A percentile compares a stretch with the other conserved stretches of the same genome.
These are phyloP conservation scores for Dryadula phaetusa DNA, from an alignment of 2,888 invertebrate genomes.

Conservation along the genomic window DNA sequence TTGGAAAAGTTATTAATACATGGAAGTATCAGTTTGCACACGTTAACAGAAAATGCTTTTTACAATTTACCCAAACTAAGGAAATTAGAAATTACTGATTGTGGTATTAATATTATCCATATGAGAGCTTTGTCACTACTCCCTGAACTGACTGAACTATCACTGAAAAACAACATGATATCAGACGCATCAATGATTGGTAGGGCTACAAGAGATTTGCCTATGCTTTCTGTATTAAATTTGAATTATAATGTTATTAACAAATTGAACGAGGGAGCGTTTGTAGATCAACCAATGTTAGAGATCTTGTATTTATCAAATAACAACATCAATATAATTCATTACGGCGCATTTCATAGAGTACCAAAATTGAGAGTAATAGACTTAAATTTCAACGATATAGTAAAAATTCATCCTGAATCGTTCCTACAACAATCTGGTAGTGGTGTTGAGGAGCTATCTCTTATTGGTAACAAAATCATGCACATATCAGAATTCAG, in stretches of 20 bases:
- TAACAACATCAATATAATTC: constrained; percentile 90
- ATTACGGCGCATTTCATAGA: constrained; percentile 92
- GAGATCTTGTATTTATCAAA: constrained; percentile 87
- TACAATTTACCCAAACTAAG: constrained; percentile 87
- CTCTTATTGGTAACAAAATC: constrained; percentile 90
- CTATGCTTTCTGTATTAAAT: constrained; percentile 87
- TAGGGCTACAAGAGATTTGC: constrained; percentile 89
- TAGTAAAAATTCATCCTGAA: constrained; percentile 91
- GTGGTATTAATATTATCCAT: constrained; percentile 91
- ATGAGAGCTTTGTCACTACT: constrained; percentile 89
- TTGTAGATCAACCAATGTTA: constrained; percentile 90
- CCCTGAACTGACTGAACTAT: constrained; percentile 88
- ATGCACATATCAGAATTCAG: constrained; percentile 89
- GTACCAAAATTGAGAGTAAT: constrained; percentile 89
- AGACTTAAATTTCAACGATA: constrained; percentile 90
- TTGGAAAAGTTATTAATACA: constrained; percentile 90
- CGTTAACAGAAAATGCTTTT: constrained; percentile 89
- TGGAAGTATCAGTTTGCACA: constrained; percentile 86
- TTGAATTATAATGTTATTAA: constrained; percentile 89
- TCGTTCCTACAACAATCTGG: constrained; percentile 90
- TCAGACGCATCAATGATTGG: constrained; percentile 93
- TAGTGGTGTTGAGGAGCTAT: constrained; percentile 90
- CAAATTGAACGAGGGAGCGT: constrained; percentile 89
- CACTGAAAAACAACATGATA: constrained; percentile 89
- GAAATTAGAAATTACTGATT: constrained; percentile 89